These are phyloP conservation scores for Drosophila paulistorum DNA, from an alignment of 1,140 invertebrate species.

Conservation along the genomic window DNA sequence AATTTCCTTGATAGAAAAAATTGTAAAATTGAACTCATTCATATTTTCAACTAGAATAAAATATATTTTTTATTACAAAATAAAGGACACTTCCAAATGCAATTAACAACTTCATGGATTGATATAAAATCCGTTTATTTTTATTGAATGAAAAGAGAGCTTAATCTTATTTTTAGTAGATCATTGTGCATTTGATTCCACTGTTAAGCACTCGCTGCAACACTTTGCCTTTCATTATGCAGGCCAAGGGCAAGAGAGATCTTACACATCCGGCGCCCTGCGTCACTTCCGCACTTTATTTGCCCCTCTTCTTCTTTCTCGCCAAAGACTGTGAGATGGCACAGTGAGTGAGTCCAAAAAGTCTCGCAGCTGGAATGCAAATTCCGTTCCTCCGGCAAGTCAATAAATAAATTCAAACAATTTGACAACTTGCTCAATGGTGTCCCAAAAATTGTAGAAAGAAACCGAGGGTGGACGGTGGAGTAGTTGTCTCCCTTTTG, in stretches of 20 bases:
- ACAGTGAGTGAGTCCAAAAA: constrained; percentile 60
- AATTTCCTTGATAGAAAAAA: too few species aligned
- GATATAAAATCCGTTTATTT: too few species aligned
- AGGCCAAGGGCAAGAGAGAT: constrained; percentile 35
- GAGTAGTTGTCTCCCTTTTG: constrained; percentile 26
- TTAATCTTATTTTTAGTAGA: too few species aligned
- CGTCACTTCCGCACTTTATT: constrained; percentile 5
- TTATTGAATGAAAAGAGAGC: too few species aligned
- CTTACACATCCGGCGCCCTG: constrained; percentile 63
- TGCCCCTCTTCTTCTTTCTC: not conserved
- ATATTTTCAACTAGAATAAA: too few species aligned
- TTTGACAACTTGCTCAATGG: constrained; percentile 80
- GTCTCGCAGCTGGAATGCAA: constrained; percentile 72
- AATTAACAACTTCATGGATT: too few species aligned
- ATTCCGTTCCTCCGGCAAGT: constrained; percentile 66
- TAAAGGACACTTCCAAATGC: too few species aligned
- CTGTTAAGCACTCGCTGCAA: constrained; percentile 31
- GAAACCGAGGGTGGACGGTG: not conserved
- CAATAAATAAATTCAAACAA: constrained; percentile 82
- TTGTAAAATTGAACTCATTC: too few species aligned
- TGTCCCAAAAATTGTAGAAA: constrained; percentile 44
- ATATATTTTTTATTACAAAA: too few species aligned
- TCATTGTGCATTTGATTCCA: too few species aligned
- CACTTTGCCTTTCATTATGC: constrained; percentile 64
- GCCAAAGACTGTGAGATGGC: constrained; percentile 23